Evolutionary conservation across 2,113 vertebrate species (phyloP).

Genomic region (Galeopterus variegatus): DNA sequence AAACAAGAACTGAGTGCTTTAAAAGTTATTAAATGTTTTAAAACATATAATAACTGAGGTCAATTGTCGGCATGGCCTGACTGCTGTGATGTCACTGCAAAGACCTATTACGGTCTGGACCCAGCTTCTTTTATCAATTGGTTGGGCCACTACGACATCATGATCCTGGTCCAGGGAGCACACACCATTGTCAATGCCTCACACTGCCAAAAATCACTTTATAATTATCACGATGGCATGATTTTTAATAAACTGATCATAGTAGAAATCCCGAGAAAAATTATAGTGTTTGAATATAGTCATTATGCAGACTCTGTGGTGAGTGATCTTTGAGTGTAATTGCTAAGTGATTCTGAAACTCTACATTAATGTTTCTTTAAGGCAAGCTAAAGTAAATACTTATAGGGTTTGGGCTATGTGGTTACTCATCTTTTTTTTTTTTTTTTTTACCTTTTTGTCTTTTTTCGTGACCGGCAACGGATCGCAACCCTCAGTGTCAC

Average conservation of each 20-base stretch:
- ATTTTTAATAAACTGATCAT: background rate
- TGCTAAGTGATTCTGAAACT: constrained; percentile 16
- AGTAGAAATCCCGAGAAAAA: constrained; percentile 36
- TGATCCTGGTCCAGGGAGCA: background rate
- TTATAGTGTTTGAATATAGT: background rate
- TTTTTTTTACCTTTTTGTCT: too few species aligned
- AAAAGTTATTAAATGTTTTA: background rate
- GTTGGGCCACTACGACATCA: background rate
- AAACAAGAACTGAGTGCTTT: background rate
- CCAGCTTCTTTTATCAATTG: background rate
- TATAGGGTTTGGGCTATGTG: background rate
- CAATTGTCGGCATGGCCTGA: background rate
- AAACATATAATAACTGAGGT: background rate
- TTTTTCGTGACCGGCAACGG: too few species aligned
- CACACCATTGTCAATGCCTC: background rate
- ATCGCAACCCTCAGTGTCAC: too few species aligned
- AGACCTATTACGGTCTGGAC: background rate
- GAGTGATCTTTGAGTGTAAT: background rate
- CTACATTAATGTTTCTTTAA: background rate
- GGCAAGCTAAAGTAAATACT: background rate
- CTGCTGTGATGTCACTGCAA: background rate
- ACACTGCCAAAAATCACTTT: background rate
- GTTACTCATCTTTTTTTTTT: background rate
- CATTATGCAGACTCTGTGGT: background rate
- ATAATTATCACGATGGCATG: background rate